A percentile compares a stretch with the other conserved stretches of the same genome.
These are phyloP conservation scores for Rallus limicola DNA, from an alignment of 2,113 vertebrate genomes.

Conservation along the genomic window DNA sequence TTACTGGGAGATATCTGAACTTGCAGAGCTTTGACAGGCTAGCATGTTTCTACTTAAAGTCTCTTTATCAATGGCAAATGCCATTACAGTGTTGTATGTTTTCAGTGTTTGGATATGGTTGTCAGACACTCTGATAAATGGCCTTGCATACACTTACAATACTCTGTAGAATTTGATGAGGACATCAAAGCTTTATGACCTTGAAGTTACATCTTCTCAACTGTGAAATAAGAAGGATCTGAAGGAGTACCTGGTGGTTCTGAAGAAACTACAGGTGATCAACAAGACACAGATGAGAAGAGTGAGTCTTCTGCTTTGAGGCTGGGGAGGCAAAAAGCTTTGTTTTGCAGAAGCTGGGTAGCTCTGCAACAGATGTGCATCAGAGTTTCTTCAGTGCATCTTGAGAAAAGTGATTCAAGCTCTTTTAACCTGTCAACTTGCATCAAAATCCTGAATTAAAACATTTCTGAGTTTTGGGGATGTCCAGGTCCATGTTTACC, in stretches of 20 bases:
- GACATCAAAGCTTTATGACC: background rate
- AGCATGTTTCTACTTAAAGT: background rate
- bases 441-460: background rate
- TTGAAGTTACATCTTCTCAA: background rate
- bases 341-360: background rate
- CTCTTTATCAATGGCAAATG: background rate
- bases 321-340: background rate
- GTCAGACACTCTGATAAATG: background rate
- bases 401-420: background rate
- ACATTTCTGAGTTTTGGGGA: background rate
- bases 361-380: background rate
- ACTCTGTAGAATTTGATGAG: background rate
- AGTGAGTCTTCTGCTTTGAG: background rate
- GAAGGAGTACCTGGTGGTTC: background rate
- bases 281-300: background rate
- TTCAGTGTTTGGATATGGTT: background rate
- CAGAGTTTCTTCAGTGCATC: background rate
- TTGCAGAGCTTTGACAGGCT: background rate
- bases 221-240: background rate
- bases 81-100: background rate
- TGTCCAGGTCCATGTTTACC: background rate
- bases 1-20: background rate
- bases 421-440: background rate
- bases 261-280: background rate
- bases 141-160: background rate